A percentile compares a stretch with the other conserved stretches of the same genome.
These are phyloP conservation scores for Gallinago jamesoni DNA, from an alignment of 2,113 vertebrate genomes.

Conservation along the genomic window DNA sequence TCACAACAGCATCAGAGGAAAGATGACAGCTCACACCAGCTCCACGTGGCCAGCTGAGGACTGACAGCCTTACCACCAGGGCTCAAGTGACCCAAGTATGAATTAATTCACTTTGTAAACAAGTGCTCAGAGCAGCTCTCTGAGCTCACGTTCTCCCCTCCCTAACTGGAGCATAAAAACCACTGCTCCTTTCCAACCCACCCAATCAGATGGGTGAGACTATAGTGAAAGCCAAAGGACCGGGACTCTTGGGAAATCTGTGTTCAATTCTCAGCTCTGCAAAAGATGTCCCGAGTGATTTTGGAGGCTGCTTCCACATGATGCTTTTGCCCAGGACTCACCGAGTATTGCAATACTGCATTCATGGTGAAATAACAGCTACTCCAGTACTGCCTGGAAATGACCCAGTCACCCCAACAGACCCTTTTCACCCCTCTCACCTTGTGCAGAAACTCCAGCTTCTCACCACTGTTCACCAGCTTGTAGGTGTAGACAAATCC, in stretches of 20 bases:
- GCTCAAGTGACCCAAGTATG: neutral
- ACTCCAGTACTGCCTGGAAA: neutral
- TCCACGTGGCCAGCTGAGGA: neutral
- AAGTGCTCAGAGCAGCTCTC: neutral
- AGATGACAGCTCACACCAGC: neutral
- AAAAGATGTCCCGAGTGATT: neutral
- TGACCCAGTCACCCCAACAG: neutral
- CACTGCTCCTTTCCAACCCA: neutral
- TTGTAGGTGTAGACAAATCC: conserved; percentile 98
- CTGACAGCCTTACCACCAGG: neutral
- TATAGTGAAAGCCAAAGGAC: neutral
- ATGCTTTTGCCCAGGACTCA: neutral
- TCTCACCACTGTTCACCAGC: conserved; percentile 87
- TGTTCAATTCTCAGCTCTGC: neutral
- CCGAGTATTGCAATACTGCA: neutral
- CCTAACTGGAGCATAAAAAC: neutral
- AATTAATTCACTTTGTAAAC: conserved; percentile 11
- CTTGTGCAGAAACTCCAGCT: conserved; percentile 98
- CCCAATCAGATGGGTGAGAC: neutral
- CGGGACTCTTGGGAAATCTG: neutral
- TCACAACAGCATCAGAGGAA: neutral
- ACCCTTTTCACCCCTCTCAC: conserved; percentile 58
- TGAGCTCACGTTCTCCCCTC: neutral
- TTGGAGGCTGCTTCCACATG: neutral
- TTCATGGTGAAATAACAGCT: neutral